Percentiles rank a stretch among this genome's conserved stretches.
phyloP scores from a whole-genome alignment of 2,113 vertebrate genomes.

The Nyctibius bracteatus region DNA sequence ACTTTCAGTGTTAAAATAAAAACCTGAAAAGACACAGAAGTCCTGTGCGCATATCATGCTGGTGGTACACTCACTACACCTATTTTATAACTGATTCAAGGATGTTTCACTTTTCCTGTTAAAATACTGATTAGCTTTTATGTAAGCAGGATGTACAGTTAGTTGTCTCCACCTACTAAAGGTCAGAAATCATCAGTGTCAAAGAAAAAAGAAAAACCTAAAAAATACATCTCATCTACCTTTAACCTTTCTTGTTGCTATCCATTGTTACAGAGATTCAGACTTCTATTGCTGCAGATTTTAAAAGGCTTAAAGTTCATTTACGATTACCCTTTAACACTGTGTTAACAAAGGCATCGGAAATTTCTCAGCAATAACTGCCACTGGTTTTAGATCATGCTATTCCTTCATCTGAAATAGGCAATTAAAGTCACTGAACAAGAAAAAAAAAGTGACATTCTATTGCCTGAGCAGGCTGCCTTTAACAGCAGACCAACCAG shows the following conservation, averaged over 20 bases:
- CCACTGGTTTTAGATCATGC: not conserved
- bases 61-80: not conserved
- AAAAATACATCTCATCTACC: not conserved
- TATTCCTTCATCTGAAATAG: not conserved
- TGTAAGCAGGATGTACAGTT: not conserved
- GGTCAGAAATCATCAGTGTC: not conserved
- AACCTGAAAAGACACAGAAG: not conserved
- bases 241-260: not conserved
- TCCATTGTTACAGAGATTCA: not conserved
- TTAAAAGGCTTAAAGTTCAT: not conserved
- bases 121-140: conserved; percentile 5
- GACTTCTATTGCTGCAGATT: not conserved
- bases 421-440: not conserved
- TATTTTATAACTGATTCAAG: not conserved
- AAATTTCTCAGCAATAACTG: conserved; percentile 20
- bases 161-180: not conserved
- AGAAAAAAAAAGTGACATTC: not conserved
- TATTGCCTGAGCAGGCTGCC: not conserved
- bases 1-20: not conserved
- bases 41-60: not conserved
- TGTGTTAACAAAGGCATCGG: not conserved
- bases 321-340: not conserved
- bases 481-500: not conserved
- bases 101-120: not conserved
- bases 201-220: not conserved